Evolutionary conservation across 2,888 invertebrate genomes (phyloP).

Genomic region (Euplagia quadripunctaria): DNA sequence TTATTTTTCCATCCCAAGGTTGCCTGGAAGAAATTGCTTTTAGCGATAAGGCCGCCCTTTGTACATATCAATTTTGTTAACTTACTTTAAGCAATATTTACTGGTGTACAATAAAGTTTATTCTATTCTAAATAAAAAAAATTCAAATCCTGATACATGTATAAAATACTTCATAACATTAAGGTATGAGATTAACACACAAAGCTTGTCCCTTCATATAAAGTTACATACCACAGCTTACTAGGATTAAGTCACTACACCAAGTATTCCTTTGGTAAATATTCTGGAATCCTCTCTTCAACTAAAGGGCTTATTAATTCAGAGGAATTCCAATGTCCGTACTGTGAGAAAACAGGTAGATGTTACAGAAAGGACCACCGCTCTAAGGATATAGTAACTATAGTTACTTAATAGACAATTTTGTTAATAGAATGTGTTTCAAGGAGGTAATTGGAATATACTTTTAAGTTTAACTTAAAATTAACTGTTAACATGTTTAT

Average conservation of each 20-base stretch:
- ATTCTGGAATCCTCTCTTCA: slow-evolving; percentile 64
- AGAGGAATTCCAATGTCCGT: slow-evolving; percentile 70
- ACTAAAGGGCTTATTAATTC: slow-evolving; percentile 78
- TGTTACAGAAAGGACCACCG: slow-evolving; percentile 71
- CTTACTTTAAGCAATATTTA: no score
- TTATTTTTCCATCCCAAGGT: no score
- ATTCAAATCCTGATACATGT: not conserved
- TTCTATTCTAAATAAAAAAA: no score
- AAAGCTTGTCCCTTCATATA: slow-evolving; percentile 34
- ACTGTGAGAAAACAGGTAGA: slow-evolving; percentile 70
- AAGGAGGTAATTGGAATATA: not conserved
- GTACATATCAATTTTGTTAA: no score
- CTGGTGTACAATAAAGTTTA: no score
- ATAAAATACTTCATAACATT: slow-evolving; percentile 4
- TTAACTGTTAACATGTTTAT: no score
- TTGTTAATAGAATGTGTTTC: slow-evolving; percentile 49
- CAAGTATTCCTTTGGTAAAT: slow-evolving; percentile 73
- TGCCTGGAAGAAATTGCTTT: no score
- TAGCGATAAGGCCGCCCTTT: no score
- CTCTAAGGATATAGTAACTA: slow-evolving; percentile 57
- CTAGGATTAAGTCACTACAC: slow-evolving; percentile 59
- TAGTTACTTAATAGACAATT: slow-evolving; percentile 72
- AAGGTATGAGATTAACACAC: slow-evolving; percentile 22
- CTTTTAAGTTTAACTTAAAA: not conserved
- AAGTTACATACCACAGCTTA: slow-evolving; percentile 46